Percentiles rank a stretch among this genome's conserved stretches.
Conservation (phyloP, 2,113 vertebrate species). For the Protomyctophum bolini region DNA sequence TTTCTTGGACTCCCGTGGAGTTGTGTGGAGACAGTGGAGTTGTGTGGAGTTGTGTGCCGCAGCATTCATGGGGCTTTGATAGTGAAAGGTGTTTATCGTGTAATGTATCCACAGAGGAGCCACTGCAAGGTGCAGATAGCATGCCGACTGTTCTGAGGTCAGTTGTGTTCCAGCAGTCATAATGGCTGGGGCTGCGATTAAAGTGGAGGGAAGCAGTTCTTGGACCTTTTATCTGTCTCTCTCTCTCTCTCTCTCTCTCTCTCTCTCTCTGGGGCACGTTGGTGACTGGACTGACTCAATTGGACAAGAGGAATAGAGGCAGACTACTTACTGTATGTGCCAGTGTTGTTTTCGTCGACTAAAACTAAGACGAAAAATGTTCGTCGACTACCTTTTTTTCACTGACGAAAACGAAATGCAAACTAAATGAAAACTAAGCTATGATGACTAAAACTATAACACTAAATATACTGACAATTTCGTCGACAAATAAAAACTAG, state of each 20-base stretch:
- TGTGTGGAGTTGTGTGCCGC: slow-evolving; percentile 31
- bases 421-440: no score
- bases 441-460: no score
- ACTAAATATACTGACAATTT: no score
- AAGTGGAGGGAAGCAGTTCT: slow-evolving; percentile 58
- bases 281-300: not conserved
- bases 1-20: slow-evolving; percentile 49
- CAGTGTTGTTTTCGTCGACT: no score
- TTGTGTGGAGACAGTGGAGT: slow-evolving; percentile 17
- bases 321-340: not conserved
- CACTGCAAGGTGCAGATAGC: slow-evolving; percentile 72
- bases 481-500: no score
- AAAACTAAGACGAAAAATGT: no score
- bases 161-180: slow-evolving; percentile 69
- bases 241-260: slow-evolving; percentile 31
- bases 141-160: slow-evolving; percentile 67
- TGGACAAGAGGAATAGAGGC: not conserved
- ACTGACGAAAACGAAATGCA: no score
- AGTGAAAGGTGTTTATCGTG: slow-evolving; percentile 73
- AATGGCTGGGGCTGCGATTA: slow-evolving; percentile 65
- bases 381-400: no score
- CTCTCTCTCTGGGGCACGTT: slow-evolving; percentile 29
- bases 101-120: slow-evolving; percentile 72
- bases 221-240: slow-evolving; percentile 51
- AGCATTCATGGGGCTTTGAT: slow-evolving; percentile 45